Evolutionary conservation across 1,140 invertebrate genomes (phyloP), one percentile per base, ranked within the genome.

Genomic region (Odontomachus brunneus): DNA sequence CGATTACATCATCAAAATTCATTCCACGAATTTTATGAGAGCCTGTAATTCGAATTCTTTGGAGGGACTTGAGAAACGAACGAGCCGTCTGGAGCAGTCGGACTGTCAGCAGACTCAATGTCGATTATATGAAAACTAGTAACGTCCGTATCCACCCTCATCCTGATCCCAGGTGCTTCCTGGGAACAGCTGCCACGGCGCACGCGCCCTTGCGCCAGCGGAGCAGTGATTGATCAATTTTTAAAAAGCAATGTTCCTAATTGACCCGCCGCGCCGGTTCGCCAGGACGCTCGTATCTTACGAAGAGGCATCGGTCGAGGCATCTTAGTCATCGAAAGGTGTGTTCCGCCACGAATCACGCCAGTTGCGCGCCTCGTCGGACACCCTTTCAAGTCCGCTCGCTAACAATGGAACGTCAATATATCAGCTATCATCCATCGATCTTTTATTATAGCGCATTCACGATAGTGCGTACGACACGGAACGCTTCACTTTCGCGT

Each of bases 211-310:
- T 29, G 72, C 88, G 62, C 82, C 82, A 22, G 59, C 82, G 84
- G 66, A 87, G 85, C 86, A 86, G 87, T 93, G 92, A 93, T 93
- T 90, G 91, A 93, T 93, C 92, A 93, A 92, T 90, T 93, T 93
- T 90, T 91, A 92, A 91, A 93, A 93, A 92, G 91, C 88, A 92
- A 92, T 93, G 89, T 91, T 91, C 90, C 85, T 93, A 92, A 93
- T 93, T 93, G 91, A 91, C 89, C 89, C 71, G 57, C 67, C 69
- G 74, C 38, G 81, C 87, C 85, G 86, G 85, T 82, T 78, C 81
- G 65, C 84, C 73, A 74, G 89, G 80, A 85, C 83, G 87, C 85
- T 80, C 84, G 84, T 87, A 62, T 51, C 76, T 71, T 62, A 85
- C 76, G 86, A 84, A 74, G 51, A 84, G 85, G 65, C 62, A 66